Conservation (phyloP, 2,113 vertebrate species). For the Camelus dromedarius region DNA sequence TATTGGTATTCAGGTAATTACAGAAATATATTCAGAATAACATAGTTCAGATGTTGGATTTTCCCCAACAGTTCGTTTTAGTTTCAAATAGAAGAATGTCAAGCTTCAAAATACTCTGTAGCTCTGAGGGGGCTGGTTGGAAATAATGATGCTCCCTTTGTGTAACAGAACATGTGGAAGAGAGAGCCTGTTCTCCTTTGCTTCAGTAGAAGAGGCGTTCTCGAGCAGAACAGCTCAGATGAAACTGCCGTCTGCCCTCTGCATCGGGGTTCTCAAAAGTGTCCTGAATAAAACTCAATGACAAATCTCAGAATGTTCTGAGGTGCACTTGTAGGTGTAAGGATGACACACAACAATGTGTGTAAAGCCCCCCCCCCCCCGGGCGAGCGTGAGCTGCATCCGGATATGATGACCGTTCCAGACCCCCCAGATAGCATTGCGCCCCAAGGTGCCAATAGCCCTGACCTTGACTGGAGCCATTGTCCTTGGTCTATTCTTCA, state of each 20-base stretch:
- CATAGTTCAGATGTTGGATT: not conserved
- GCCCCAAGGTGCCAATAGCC: not conserved
- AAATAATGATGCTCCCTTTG: not conserved
- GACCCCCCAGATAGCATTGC: not conserved
- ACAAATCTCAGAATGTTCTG: not conserved
- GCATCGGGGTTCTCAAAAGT: not conserved
- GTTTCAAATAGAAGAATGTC: not conserved
- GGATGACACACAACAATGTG: not conserved
- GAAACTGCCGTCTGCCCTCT: not conserved
- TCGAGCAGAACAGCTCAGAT: not conserved
- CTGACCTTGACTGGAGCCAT: not conserved
- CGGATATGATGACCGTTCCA: not conserved
- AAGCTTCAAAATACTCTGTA: not conserved
- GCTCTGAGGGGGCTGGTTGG: not conserved
- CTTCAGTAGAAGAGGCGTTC: not conserved
- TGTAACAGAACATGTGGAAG: not conserved
- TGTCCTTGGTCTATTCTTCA: not conserved
- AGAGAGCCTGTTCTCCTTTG: not conserved
- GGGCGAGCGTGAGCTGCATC: accelerated
- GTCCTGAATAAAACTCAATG: not conserved
- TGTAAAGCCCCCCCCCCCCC: too few species aligned
- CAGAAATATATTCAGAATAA: not conserved
- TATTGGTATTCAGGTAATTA: not conserved
- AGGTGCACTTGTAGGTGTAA: not conserved
- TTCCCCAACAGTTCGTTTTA: not conserved